Evolutionary conservation across 1,140 invertebrate genomes (phyloP).

Genomic region (Colletes latitarsis): DNA sequence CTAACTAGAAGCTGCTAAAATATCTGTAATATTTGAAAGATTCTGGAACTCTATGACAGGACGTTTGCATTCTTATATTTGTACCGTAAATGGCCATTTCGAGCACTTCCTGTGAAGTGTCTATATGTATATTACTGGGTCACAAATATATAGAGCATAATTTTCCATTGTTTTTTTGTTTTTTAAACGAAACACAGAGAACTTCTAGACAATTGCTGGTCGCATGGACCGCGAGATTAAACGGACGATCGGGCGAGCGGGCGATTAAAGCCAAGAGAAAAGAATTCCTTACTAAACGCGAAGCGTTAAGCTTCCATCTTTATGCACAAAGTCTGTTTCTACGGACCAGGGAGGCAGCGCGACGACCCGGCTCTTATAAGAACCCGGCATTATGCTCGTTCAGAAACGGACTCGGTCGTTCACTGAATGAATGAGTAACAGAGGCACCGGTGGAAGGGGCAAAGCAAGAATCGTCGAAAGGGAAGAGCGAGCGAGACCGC

Average conservation of each 20-base stretch:
- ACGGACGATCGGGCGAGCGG: neutral
- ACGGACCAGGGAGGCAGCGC: neutral
- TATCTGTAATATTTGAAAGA: too few relatives aligned
- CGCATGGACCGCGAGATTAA: neutral
- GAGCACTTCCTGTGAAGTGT: too few relatives aligned
- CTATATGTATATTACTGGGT: too few relatives aligned
- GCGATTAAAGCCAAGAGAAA: neutral
- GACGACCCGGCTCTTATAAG: conserved; percentile 33
- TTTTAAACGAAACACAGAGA: too few relatives aligned
- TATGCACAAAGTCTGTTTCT: conserved; percentile 16
- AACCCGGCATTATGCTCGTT: conserved; percentile 45
- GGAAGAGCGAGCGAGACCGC: neutral
- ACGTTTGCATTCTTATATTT: too few relatives aligned
- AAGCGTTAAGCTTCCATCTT: conserved; percentile 28
- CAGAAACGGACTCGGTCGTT: conserved; percentile 24
- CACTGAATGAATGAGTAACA: conserved; percentile 56
- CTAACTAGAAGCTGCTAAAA: too few relatives aligned
- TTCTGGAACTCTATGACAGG: too few relatives aligned
- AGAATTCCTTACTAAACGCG: neutral
- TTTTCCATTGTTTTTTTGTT: too few relatives aligned
- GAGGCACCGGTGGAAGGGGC: neutral
- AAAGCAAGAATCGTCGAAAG: conserved; percentile 26
- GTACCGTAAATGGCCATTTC: too few relatives aligned
- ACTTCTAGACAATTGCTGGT: neutral
- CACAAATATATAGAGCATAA: too few relatives aligned